Percentiles rank a stretch among this genome's conserved stretches.
These are phyloP conservation scores for Drosophila sucinea DNA, from an alignment of 1,140 invertebrate species.

Conservation along the genomic window DNA sequence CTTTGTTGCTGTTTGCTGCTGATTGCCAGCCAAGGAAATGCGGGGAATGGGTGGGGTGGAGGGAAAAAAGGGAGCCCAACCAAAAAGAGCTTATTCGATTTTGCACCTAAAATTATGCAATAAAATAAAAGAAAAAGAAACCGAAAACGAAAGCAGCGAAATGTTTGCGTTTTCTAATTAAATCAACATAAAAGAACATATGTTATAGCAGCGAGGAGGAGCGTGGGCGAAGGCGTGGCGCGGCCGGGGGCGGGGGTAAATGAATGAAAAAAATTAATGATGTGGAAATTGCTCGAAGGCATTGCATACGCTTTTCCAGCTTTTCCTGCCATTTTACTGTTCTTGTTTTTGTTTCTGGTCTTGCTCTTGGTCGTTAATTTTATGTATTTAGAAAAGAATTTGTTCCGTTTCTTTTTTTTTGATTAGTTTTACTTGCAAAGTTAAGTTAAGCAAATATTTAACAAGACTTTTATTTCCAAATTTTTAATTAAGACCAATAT, in stretches of 20 bases:
- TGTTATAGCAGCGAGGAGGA: neutral
- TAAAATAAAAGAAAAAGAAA: constrained; percentile 46
- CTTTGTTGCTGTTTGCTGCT: constrained; percentile 47
- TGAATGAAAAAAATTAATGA: constrained; percentile 67
- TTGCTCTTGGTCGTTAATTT: constrained; percentile 48
- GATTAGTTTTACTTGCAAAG: constrained; percentile 42
- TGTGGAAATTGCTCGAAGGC: constrained; percentile 67
- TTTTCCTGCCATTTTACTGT: constrained; percentile 8
- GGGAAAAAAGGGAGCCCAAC: neutral
- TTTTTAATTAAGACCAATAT: constrained; percentile 1
- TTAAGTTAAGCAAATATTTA: constrained; percentile 3
- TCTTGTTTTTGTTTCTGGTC: too few relatives aligned
- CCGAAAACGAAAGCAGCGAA: constrained; percentile 22
- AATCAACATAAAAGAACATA: constrained; percentile 72
- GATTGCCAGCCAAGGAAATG: constrained; percentile 24
- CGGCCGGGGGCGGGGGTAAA: constrained; percentile 1
- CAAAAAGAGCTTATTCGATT: constrained; percentile 27
- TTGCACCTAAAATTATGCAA: constrained; percentile 71
- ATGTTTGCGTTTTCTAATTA: constrained; percentile 67
- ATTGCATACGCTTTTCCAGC: constrained; percentile 42
- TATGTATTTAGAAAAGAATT: constrained; percentile 25
- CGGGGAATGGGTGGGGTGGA: too few relatives aligned
- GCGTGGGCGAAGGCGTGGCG: neutral
- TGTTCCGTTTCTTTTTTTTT: constrained; percentile 16
- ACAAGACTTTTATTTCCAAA: neutral